phyloP scores from a whole-genome alignment of 2,113 vertebrate genomes.

The Brachypodius melanocephalos region DNA sequence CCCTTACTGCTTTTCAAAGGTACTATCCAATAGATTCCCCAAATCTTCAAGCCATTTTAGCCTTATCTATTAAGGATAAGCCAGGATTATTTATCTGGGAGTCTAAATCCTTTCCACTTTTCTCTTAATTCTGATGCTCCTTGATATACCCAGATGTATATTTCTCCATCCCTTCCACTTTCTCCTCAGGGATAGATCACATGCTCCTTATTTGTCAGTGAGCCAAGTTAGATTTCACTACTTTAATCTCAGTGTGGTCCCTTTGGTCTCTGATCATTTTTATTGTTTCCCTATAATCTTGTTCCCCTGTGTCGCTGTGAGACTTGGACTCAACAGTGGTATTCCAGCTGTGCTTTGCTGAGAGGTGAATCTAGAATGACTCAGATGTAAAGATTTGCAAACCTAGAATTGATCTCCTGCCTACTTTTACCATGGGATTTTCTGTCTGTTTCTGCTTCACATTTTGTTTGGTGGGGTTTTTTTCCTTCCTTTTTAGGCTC shows the following conservation, averaged over 20 bases:
- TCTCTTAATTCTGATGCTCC: background rate
- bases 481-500: background rate
- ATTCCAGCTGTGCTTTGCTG: background rate
- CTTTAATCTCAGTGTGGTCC: background rate
- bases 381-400: background rate
- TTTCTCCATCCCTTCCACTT: background rate
- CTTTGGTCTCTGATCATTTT: background rate
- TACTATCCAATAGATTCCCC: background rate
- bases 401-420: background rate
- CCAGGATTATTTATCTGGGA: background rate
- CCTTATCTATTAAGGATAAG: background rate
- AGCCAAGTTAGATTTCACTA: background rate
- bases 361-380: background rate
- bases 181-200: background rate
- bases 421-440: background rate
- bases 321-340: background rate
- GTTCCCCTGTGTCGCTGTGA: background rate
- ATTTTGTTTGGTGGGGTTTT: background rate
- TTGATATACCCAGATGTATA: background rate
- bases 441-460: background rate
- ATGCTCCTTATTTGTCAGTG: background rate
- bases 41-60: background rate
- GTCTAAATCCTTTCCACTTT: background rate
- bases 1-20: background rate
- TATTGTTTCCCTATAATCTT: background rate